These are phyloP conservation scores for Tamandua tetradactyla DNA, from an alignment of 2,797 vertebrate species.

Conservation along the genomic window DNA sequence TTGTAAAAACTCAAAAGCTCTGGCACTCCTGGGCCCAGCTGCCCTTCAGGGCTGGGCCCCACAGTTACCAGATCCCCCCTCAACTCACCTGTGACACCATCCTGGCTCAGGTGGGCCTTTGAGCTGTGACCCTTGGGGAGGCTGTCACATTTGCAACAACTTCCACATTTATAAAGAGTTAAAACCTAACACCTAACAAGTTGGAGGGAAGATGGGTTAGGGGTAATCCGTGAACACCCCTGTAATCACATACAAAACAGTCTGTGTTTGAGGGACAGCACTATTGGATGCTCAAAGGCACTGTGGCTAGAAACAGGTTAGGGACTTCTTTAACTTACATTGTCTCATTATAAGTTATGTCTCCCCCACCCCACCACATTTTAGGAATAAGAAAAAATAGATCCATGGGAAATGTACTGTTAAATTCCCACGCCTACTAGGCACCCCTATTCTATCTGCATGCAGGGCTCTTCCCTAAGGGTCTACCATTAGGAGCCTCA, in stretches of 20 bases:
- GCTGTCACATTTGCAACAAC: not conserved
- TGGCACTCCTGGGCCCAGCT: not conserved
- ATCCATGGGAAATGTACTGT: not conserved
- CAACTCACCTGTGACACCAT: not conserved
- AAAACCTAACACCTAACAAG: not conserved
- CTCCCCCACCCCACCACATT: not conserved
- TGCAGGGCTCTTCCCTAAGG: not conserved
- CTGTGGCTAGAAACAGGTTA: not conserved
- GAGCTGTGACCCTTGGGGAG: not conserved
- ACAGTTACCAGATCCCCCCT: rapidly evolving
- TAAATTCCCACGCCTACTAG: not conserved
- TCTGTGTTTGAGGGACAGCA: not conserved
- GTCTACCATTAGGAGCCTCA: not conserved
- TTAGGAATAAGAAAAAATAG: not conserved
- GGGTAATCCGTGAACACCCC: rapidly evolving
- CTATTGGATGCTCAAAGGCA: not conserved
- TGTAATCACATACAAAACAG: not conserved
- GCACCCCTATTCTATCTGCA: not conserved
- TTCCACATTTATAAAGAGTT: not conserved
- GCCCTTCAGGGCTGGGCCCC: not conserved
- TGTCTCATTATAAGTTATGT: not conserved
- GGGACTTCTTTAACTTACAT: not conserved
- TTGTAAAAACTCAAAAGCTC: not conserved
- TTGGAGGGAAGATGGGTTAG: not conserved
- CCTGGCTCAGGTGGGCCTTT: not conserved